Base-by-base conservation (phyloP, 35 echinoderm and acorn worm genomes). In the Eucidaris tribuloides region DNA sequence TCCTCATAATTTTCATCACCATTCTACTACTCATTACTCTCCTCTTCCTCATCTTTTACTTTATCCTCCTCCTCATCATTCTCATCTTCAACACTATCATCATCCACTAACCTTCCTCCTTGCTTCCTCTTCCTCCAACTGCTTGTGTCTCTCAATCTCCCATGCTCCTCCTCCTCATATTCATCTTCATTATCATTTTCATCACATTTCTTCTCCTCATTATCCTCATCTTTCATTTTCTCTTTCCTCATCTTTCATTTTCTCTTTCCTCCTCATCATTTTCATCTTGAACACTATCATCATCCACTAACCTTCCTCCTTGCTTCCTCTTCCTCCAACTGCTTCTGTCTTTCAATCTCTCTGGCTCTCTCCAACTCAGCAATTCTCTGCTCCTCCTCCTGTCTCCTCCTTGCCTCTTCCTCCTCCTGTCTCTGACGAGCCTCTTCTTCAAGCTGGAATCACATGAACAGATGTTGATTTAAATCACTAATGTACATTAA, bases 381-480 rank as follows among this genome's bases (percentile, higher is more conserved):
- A 79, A 83, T 76, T 18, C 86, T 40, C 58, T 93, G 82, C 58
- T 86, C 96, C 63, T 99, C 96, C 34, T 89, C 90, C 42, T 63
- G 59, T 31, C 61, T 62, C 34, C 50, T 80, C 45, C 79, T 78
- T 3, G 59, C 77, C 27, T 89, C 90, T 77, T 99, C 90, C 35
- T 89, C 86, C 56, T 90, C 96, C 87, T 87, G 88, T 40, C 93
- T 89, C 32, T 94, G 64, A 23, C 87, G 80, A 6, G 96, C 96
- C 79, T 99, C 96, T 79, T 93, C 96, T 49, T 99, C 96, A 65
- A 99, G 82, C 90, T 97, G 58, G n/a, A n/a, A n/a, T n/a, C n/a
- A n/a, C n/a, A n/a, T n/a, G n/a, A n/a, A n/a, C n/a, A n/a, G n/a
- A n/a, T n/a, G n/a, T n/a, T n/a, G n/a, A n/a, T n/a, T n/a, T n/a